Base-by-base conservation (phyloP, 2,888 invertebrate species). In the Parnassius glacialis region DNA sequence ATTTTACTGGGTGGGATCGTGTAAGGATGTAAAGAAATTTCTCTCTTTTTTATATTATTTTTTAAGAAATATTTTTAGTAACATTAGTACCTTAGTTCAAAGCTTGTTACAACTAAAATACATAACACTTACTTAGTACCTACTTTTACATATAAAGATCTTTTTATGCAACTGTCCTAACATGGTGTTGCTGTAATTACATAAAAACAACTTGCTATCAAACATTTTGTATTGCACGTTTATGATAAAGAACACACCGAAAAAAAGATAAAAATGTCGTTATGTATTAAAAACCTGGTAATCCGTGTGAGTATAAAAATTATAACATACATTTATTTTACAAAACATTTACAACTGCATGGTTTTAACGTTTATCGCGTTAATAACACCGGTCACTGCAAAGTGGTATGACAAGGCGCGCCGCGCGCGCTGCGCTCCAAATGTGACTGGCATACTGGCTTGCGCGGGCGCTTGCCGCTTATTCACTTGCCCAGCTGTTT, bases 401-500 rank as follows among this genome's bases (percentile, higher is more conserved):
- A 52, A 53, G 45, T 70, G 53, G 52, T 53, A 59, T 68, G 67
- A 62, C 55, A 54, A 53, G 45, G 75, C 87, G 87, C 86, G 83
- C 79, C 71, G 85, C 85, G 87, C 87, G 85, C 87, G 71, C 82
- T 78, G 85, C 87, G 87, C 87, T 79, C 67, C 51, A n/a, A 54
- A 71, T 76, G 70, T 74, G 79, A 83, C 84, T 84, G 79, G 65
- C 34, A 7, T 0, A 16, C 16, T 34, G 34, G 34, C 65, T 55
- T 61, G 67, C 69, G 67, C 65, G 65, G 60, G 67, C 72, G 68
- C 65, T 65, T 56, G 68, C 68, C 72, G 68, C 65, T 65, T 56
- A 67, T 68, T 61, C 79, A 78, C 57, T 63, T 62, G 65, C 56
- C 65, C 68, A 69, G 68, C 68, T 70, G 67, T 70, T 67, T 73